Conservation (phyloP, 2,888 invertebrate genomes). For the Polymixis lichenea region DNA sequence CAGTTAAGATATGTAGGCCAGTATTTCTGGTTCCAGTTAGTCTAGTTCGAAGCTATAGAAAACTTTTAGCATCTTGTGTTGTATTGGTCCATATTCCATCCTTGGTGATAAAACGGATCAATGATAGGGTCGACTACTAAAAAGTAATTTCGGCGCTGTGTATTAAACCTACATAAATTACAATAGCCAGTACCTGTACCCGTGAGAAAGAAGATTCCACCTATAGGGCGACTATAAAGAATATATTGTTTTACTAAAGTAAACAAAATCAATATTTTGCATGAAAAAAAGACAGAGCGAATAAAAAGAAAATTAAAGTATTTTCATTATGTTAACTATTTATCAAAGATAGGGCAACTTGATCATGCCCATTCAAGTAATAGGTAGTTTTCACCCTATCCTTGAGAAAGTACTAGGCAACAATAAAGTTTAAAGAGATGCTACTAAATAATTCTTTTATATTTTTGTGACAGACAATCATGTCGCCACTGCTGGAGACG, state of each 20-base stretch:
- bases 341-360: not conserved
- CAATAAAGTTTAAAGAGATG: not conserved
- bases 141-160: not conserved
- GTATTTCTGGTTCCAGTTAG: constrained; percentile 35
- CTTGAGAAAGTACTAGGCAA: not conserved
- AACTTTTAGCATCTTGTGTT: constrained; percentile 11
- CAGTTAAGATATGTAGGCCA: constrained; percentile 46
- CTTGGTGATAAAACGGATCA: constrained; percentile 20
- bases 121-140: constrained; percentile 2
- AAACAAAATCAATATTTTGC: not conserved
- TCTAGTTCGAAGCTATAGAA: constrained; percentile 15
- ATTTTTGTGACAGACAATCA: constrained; percentile 70
- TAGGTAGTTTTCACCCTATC: not conserved
- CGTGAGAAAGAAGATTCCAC: not conserved
- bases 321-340: not conserved
- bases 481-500: constrained; percentile 83
- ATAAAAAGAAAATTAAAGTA: not conserved
- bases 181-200: not conserved
- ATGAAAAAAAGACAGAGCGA: not conserved
- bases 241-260: not conserved
- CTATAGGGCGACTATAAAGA: not conserved
- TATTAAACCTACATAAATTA: not conserved
- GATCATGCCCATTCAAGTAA: not conserved
- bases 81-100: not conserved
- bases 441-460: not conserved